Conservation (phyloP, 2,797 vertebrate genomes). For the Xiphorhynchus erythropygius region DNA sequence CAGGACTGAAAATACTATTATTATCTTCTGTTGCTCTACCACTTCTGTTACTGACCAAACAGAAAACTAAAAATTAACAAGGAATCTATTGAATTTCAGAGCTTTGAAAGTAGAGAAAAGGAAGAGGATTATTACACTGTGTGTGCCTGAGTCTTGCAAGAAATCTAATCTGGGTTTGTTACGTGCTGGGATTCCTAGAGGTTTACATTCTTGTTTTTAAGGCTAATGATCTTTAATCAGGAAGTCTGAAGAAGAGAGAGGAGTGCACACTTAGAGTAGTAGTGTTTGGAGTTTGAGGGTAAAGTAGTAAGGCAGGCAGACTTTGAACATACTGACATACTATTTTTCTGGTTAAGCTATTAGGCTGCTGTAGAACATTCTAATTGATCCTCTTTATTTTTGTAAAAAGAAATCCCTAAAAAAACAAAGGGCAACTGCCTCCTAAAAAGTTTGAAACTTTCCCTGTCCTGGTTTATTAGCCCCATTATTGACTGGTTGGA, state of each 20-base stretch:
- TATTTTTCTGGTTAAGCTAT: conserved; percentile 5
- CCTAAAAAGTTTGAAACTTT: background rate
- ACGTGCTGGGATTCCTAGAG: background rate
- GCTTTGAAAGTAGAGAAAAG: conserved; percentile 4
- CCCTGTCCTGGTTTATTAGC: background rate
- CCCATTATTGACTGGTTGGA: conserved; percentile 21
- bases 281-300: background rate
- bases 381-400: conserved; percentile 45
- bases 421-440: background rate
- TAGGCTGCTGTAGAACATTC: background rate
- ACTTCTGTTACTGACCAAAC: background rate
- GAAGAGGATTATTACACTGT: conserved; percentile 2
- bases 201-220: conserved; percentile 65
- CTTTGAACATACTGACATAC: background rate
- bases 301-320: background rate
- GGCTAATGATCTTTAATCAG: conserved; percentile 29
- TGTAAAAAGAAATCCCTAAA: conserved; percentile 42
- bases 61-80: background rate
- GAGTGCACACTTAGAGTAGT: background rate
- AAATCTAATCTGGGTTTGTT: background rate
- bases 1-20: background rate
- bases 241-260: conserved; percentile 22
- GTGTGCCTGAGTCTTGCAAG: conserved; percentile 24
- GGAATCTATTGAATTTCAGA: background rate
- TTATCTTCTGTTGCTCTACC: conserved; percentile 4